Evolutionary conservation across 2,797 vertebrate species (phyloP), one percentile per base, ranked within the genome.

Genomic region (Merluccius polli): DNA sequence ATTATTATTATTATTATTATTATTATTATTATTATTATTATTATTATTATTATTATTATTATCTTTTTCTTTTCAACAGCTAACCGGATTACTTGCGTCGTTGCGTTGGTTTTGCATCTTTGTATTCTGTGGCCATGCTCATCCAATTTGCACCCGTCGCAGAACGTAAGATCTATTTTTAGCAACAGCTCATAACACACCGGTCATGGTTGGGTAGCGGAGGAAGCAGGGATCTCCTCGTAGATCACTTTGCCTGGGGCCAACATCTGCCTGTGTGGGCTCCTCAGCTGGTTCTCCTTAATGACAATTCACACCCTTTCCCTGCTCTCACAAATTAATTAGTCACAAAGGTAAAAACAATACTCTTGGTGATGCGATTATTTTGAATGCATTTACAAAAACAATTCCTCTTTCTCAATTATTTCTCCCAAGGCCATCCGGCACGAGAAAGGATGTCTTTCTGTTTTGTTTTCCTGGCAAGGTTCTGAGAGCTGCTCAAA

Each of bases 241-340:
- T 59, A 59, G 52, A 59, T 59, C 52, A 59, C 52, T n/a, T n/a
- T 24, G 52, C 52, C 52, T 9, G 52, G 52, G 52, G 52, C 52
- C 52, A 59, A 59, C 52, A 59, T 59, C 52, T 59, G 52, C 52
- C n/a, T 59, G 52, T 59, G n/a, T 24, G 52, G 52, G 52, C 52
- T n/a, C 21, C 52, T 59, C 52, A 59, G 52, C 52, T 59, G n/a
- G 52, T 13, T 59, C 52, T 24, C 52, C 52, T 59, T 24, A 59
- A 59, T 59, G 52, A 59, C 52, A 59, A 59, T 9, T 59, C 52
- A 59, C 52, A 59, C 24, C 52, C 52, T 59, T 59, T 59, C 52
- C 52, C 21, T 24, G n/a, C 10, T 59, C 8, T n/a, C 21, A 2
- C 21, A 59, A 59, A 59, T 59, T 59, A 59, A 59, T 59, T 59